Percentiles rank a stretch among this genome's conserved stretches.
Conservation (phyloP, 2,113 vertebrate species). For the Anoura caudifer region DNA sequence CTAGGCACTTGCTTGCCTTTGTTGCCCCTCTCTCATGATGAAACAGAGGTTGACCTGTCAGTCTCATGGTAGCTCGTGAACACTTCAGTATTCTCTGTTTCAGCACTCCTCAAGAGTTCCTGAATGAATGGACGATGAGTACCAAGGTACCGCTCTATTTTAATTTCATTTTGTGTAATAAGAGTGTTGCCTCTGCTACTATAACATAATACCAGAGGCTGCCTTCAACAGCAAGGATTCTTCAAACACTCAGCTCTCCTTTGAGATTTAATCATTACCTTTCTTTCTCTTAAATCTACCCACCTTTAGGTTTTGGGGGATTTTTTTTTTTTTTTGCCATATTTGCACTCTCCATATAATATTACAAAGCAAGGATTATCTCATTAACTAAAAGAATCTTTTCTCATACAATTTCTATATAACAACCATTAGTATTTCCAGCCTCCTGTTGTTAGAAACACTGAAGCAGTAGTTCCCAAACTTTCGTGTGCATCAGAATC, state of each 20-base stretch:
- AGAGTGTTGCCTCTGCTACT: not conserved
- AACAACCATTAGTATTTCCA: not conserved
- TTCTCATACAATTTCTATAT: not conserved
- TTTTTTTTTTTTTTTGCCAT: not conserved
- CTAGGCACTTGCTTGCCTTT: too few relatives aligned
- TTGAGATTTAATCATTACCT: not conserved
- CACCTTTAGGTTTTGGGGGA: not conserved
- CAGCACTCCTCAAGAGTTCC: too few relatives aligned
- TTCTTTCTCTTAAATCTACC: not conserved
- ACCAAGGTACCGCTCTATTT: not conserved
- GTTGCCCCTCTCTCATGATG: too few relatives aligned
- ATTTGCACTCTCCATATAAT: not conserved
- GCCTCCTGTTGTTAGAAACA: not conserved
- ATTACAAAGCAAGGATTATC: not conserved
- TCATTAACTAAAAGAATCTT: not conserved
- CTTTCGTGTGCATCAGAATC: not conserved
- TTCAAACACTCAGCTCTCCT: not conserved
- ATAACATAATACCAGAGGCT: not conserved
- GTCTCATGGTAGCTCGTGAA: too few relatives aligned
- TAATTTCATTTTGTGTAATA: not conserved
- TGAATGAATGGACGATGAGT: too few relatives aligned
- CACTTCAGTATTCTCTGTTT: too few relatives aligned
- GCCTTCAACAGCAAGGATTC: not conserved
- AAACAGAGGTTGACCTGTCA: too few relatives aligned
- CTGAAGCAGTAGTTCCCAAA: not conserved